phyloP scores from a whole-genome alignment of 2,113 vertebrate genomes.

The Macaca nemestrina region DNA sequence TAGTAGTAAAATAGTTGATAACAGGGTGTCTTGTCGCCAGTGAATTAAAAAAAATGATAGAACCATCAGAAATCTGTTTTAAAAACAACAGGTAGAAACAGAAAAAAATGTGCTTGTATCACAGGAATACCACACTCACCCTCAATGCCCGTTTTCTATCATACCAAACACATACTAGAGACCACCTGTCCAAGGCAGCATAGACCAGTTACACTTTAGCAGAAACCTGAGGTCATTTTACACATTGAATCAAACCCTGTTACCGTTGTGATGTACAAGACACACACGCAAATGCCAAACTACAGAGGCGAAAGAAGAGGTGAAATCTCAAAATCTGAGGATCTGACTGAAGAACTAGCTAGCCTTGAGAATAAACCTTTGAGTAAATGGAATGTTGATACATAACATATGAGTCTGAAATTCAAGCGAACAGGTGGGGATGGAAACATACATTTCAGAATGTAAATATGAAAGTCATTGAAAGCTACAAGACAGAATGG shows the following conservation, averaged over 20 bases:
- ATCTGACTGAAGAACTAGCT: not conserved
- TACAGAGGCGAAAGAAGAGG: not conserved
- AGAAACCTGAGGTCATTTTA: not conserved
- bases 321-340: not conserved
- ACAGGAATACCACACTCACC: not conserved
- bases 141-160: not conserved
- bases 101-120: not conserved
- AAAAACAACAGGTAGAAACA: not conserved
- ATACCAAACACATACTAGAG: not conserved
- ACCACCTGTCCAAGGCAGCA: not conserved
- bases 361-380: not conserved
- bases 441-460: not conserved
- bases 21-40: fast-evolving
- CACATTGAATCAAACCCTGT: not conserved
- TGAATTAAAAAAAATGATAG: not conserved
- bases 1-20: not conserved
- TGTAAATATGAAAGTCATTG: not conserved
- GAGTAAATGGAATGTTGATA: not conserved
- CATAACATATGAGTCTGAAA: not conserved
- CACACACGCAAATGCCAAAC: not conserved
- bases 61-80: not conserved
- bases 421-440: not conserved
- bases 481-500: not conserved
- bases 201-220: not conserved
- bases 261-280: not conserved